Base-by-base conservation (phyloP, 2,888 invertebrate genomes). In the Lithophane leautieri region DNA sequence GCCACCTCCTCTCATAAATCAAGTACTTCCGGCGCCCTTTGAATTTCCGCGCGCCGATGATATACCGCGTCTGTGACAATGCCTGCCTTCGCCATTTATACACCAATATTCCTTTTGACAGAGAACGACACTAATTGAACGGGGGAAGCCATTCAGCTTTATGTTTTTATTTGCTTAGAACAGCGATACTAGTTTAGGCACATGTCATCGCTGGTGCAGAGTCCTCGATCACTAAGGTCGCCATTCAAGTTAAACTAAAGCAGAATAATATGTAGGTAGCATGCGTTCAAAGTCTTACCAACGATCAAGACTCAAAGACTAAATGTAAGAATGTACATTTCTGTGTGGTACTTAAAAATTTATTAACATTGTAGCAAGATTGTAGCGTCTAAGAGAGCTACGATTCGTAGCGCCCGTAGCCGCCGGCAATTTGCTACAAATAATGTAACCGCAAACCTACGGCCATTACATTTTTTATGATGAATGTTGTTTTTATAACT, bases 21-120 rank as follows among this genome's bases (percentile, higher is more conserved):
- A 95, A 94, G 94, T 93, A 94, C 94, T 94, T 94, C 94, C 94
- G 93, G 91, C 93, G 92, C 93, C 94, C 94, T 94, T 95, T 95
- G 94, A 94, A 94, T 93, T 94, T 94, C 94, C 93, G 93, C 91
- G 88, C 91, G 89, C 90, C 92, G 91, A 93, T 95, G 95, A 95
- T 94, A 94, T 94, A 95, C 92, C 93, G 93, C 90, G 91, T 90
- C 92, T 89, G 91, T 93, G 94, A 94, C 95, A 95, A 94, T 94
- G 94, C 94, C 93, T 91, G 93, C 93, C 93, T 92, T 91, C 85
- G 83, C 90, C 92, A 91, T 92, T 92, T 93, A 92, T 92, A 93
- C 91, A 94, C 93, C 93, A 93, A 94, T 94, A 94, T 94, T 93
- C 92, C 91, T 92, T 93, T 91, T 93, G 93, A 93, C 92, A 91